Percentiles rank a stretch among this genome's conserved stretches.
These are phyloP conservation scores for Syngnathus typhle DNA, from an alignment of 2,113 vertebrate genomes.

Conservation along the genomic window DNA sequence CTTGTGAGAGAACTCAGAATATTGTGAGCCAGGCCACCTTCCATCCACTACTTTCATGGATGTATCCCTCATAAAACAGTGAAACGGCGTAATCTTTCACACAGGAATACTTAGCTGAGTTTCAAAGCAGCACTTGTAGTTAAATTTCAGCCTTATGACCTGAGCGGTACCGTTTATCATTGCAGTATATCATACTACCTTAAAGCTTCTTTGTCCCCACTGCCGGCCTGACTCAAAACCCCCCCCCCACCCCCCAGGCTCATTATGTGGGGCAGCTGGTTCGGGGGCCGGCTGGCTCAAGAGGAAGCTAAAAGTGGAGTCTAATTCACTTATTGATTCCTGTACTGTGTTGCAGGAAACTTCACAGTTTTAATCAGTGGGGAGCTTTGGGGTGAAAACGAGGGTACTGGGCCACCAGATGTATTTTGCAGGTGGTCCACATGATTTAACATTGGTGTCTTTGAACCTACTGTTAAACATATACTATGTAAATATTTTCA, in stretches of 20 bases:
- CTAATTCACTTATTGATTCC: conserved; percentile 84
- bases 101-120: not conserved
- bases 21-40: not conserved
- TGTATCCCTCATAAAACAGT: no score
- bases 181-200: conserved; percentile 35
- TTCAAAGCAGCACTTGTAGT: not conserved
- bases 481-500: not conserved
- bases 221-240: conserved; percentile 12
- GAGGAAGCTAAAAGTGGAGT: conserved; percentile 76
- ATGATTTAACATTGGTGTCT: not conserved
- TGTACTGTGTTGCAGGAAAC: conserved; percentile 79
- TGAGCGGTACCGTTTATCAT: conserved; percentile 11
- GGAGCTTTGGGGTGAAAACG: conserved; percentile 40
- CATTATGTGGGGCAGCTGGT: conserved; percentile 75
- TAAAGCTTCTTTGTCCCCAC: conserved; percentile 36
- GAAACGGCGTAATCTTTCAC: no score
- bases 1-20: not conserved
- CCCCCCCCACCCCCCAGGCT: conserved; percentile 34
- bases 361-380: conserved; percentile 70
- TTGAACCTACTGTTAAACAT: not conserved
- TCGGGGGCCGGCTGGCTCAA: conserved; percentile 66
- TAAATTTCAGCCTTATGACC: not conserved
- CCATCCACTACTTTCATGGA: not conserved
- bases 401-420: conserved; percentile 32
- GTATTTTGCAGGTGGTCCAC: conserved; percentile 34